Base-by-base conservation (phyloP, 2,797 vertebrate species). In the Sebastes kiyomatsui region DNA sequence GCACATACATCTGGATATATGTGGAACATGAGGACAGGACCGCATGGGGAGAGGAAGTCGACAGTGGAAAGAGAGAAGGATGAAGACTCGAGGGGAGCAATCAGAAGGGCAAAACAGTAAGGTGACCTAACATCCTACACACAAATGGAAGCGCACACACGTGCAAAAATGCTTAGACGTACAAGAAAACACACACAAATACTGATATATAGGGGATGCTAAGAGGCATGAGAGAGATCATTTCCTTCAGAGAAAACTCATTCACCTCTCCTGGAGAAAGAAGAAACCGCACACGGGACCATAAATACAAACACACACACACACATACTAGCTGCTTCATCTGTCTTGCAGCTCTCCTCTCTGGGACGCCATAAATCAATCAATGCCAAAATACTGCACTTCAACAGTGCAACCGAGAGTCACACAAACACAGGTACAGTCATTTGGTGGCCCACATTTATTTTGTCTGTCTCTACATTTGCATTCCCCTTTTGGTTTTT, bases 301-400 rank as follows among this genome's bases (percentile, higher is more conserved):
- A 67, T 67, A 33, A 69, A 75, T 56, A 73, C 70, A 78, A 35
- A 82, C 49, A 72, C 61, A 69, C 61, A 79, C 66, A 77, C 42
- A 67, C 7, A 25, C 27, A 79, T 76, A 64, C 22, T 23, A 64
- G 75, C 77, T 74, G 38, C 84, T 75, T 69, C 67, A 67, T 86
- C 75, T 82, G 72, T 78, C 81, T 69, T 66, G 56, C 62, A 70
- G 60, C 20, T 66, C 22, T 56, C 32, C 78, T 86, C 86, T 86
- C 87, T n/a, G n/a, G 75, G 79, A 76, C 61, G 52, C 72, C 62
- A 79, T 82, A 68, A 90, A 91, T 92, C 92, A 88, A 88, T 93
- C 90, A 90, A 38, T 87, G 87, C 67, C 90, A 92, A 91, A 92
- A 88, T 87, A 88, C 62, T 52, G 49, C 75, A 81, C 67, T 85